Base-by-base conservation (phyloP, 1,140 invertebrate species). In the Aricia agestis region DNA sequence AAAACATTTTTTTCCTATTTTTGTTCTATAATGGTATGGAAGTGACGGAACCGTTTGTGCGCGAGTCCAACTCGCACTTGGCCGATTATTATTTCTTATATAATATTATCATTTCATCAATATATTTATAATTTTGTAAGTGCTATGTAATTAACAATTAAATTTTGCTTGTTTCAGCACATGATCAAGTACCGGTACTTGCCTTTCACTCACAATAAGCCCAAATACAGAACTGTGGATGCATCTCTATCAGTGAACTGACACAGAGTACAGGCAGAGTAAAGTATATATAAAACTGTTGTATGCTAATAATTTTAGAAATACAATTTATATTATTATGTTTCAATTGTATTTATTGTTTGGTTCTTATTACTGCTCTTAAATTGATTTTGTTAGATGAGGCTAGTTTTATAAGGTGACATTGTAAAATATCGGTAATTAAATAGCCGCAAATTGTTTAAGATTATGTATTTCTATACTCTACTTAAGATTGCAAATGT, bases 121-220 rank as follows among this genome's bases (percentile, higher is more conserved):
- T n/a, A n/a, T n/a, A n/a, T n/a, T n/a, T n/a, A n/a, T n/a, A n/a
- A n/a, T n/a, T n/a, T n/a, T n/a, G n/a, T n/a, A n/a, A n/a, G n/a
- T n/a, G n/a, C n/a, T n/a, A 42, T 9, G 11, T 42, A 42, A 11
- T 42, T 7, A 42, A 42, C 11, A 42, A 42, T 42, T 42, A 7
- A 72, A n/a, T 68, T 69, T 78, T 87, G 83, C 85, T 90, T 86
- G 81, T 92, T 96, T 73, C 94, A 99, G 98, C 99, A 99, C 93
- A 99, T 99, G 99, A 98, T 99, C 81, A 99, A 98, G 92, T 99
- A 99, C 92, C 95, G 96, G 90, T 99, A 99, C 92, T 93, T 99
- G 87, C 99, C 99, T 72, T 99, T 99, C 92, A 99, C 98, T 42
- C 96, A 98, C 90, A 98, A 98, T 75, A 99, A 99, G 93, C 98